phyloP scores from a whole-genome alignment of 2,888 invertebrate species.

The Rhingia campestris region DNA sequence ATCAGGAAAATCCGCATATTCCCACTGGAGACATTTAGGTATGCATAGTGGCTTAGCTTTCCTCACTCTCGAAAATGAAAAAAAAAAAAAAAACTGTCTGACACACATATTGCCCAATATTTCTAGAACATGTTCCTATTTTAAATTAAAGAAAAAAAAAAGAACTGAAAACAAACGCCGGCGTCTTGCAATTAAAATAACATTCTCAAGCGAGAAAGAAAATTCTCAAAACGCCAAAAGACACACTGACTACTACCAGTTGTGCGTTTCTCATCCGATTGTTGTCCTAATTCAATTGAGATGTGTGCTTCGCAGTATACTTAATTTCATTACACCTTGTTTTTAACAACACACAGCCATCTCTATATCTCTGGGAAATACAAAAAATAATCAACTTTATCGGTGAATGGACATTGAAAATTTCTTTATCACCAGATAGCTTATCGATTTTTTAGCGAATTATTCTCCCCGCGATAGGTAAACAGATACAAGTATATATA shows the following conservation, averaged over 20 bases:
- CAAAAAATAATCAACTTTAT: slow-evolving; percentile 13
- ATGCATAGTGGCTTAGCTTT: not conserved
- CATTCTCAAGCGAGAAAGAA: slow-evolving; percentile 3
- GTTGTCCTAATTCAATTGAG: slow-evolving; percentile 24
- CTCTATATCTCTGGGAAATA: not conserved
- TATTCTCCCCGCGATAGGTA: not conserved
- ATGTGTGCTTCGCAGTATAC: slow-evolving; percentile 1
- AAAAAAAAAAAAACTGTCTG: not conserved
- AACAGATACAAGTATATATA: not conserved
- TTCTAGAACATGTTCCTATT: slow-evolving; percentile 20
- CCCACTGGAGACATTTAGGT: slow-evolving; percentile 41
- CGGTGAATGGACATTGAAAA: slow-evolving; percentile 19
- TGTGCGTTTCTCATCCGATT: slow-evolving; percentile 29
- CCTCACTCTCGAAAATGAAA: not conserved
- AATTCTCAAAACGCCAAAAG: not conserved
- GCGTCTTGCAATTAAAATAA: slow-evolving; percentile 40
- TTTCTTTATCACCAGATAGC: slow-evolving; percentile 2
- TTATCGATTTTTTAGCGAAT: slow-evolving; percentile 4
- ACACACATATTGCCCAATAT: slow-evolving; percentile 8
- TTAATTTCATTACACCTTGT: slow-evolving; percentile 13
- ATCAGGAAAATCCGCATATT: slow-evolving; percentile 4
- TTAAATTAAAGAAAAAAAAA: slow-evolving; percentile 4
- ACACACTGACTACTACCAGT: slow-evolving; percentile 6
- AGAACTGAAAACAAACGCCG: slow-evolving; percentile 11
- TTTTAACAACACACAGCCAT: not conserved